phyloP scores from a whole-genome alignment of 2,797 vertebrate species.

The Gallinago stenura region DNA sequence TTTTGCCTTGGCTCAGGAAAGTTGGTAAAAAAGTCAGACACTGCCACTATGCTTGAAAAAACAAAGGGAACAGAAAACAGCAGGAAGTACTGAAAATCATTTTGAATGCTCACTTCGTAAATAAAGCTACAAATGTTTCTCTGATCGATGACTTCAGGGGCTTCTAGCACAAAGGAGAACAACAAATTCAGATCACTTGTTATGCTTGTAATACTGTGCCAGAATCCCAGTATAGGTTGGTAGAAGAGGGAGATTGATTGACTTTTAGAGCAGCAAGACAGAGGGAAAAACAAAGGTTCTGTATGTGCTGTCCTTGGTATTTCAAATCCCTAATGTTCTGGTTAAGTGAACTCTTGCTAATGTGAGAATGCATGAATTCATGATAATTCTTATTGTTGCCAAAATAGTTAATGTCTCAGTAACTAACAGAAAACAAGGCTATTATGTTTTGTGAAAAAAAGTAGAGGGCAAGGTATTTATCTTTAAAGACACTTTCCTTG shows the following conservation, averaged over 20 bases:
- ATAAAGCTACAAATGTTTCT: slow-evolving; percentile 25
- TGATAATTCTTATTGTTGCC: background rate
- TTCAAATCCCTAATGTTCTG: background rate
- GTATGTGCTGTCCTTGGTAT: background rate
- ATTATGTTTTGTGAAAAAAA: background rate
- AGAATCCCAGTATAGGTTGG: background rate
- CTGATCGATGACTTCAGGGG: background rate
- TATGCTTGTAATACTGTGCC: background rate
- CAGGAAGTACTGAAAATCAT: background rate
- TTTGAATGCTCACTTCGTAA: background rate
- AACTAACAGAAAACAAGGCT: background rate
- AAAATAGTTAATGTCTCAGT: background rate
- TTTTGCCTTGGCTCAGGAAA: background rate
- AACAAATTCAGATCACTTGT: slow-evolving; percentile 4
- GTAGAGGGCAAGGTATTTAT: accelerated
- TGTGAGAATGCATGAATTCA: background rate
- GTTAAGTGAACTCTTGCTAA: background rate
- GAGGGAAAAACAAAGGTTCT: background rate
- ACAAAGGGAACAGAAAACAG: background rate
- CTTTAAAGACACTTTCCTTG: background rate
- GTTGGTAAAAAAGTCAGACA: background rate
- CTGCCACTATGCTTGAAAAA: background rate
- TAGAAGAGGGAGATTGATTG: background rate
- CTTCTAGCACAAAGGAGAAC: background rate
- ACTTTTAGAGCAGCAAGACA: background rate